phyloP scores from a whole-genome alignment of 2,888 invertebrate genomes.

The Thumatha senex region DNA sequence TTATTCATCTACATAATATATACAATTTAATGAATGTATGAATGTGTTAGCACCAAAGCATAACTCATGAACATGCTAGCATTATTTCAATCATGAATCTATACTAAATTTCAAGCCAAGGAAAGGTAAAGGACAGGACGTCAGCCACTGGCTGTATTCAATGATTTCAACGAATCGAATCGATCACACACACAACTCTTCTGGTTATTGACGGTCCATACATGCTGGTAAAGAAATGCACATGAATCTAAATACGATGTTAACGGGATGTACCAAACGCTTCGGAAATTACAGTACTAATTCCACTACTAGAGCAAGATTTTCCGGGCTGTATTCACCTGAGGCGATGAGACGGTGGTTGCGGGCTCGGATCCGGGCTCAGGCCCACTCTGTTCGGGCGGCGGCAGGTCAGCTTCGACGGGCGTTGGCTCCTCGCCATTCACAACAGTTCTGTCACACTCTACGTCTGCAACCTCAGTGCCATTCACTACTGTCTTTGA shows the following conservation, averaged over 20 bases:
- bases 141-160: conserved; percentile 42
- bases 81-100: conserved; percentile 28
- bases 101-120: conserved; percentile 45
- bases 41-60: conserved; percentile 64
- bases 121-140: conserved; percentile 44
- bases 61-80: conserved; percentile 50
- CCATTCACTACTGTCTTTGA: conserved; percentile 4
- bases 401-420: conserved; percentile 10
- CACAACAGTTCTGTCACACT: conserved; percentile 12
- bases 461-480: conserved; percentile 18
- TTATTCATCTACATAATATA: too few species aligned
- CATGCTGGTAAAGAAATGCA: conserved; percentile 74
- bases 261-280: conserved; percentile 60
- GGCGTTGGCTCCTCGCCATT: conserved; percentile 13
- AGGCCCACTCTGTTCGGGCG: conserved; percentile 37
- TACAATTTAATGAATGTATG: background rate
- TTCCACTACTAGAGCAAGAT: conserved; percentile 75
- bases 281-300: conserved; percentile 66
- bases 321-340: conserved; percentile 75
- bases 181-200: conserved; percentile 59
- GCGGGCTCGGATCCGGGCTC: conserved; percentile 30
- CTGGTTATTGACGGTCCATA: conserved; percentile 66
- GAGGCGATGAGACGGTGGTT: conserved; percentile 41
- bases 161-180: conserved; percentile 39
- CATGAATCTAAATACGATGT: conserved; percentile 72